These are phyloP conservation scores for Ips nitidus DNA, from an alignment of 1,140 invertebrate genomes.

Conservation along the genomic window DNA sequence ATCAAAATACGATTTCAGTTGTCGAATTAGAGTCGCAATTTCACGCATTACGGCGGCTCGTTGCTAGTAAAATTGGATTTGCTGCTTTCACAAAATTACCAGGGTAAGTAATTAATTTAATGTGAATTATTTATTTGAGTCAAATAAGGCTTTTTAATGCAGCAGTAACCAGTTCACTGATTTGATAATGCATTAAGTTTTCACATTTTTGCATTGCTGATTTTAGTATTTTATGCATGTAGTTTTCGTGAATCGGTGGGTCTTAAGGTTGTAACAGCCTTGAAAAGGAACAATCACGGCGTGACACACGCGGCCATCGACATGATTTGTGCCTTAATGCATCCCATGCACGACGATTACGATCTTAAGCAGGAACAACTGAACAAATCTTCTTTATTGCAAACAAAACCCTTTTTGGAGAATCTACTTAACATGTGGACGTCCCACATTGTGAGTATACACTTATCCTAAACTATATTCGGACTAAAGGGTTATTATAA, in stretches of 20 bases:
- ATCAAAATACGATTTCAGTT: constrained; percentile 61
- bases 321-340: constrained; percentile 96
- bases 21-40: constrained; percentile 89
- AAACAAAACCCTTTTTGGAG: constrained; percentile 90
- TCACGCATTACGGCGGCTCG: constrained; percentile 87
- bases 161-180: too few relatives aligned
- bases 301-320: constrained; percentile 96
- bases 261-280: constrained; percentile 84
- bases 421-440: constrained; percentile 94
- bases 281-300: constrained; percentile 84
- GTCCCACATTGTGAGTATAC: constrained; percentile 81
- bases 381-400: constrained; percentile 95
- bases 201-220: too few relatives aligned
- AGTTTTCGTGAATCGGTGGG: constrained; percentile 92
- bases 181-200: too few relatives aligned
- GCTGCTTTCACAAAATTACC: constrained; percentile 89
- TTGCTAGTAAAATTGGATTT: constrained; percentile 97
- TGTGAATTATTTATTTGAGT: background rate
- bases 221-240: too few relatives aligned
- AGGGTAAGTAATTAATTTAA: constrained; percentile 61
- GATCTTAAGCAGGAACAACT: constrained; percentile 94
- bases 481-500: background rate
- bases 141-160: too few relatives aligned
- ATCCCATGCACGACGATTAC: constrained; percentile 98
- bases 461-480: background rate